Evolutionary conservation across 2,113 vertebrate species (phyloP).

Genomic region (Oryzias javanicus): DNA sequence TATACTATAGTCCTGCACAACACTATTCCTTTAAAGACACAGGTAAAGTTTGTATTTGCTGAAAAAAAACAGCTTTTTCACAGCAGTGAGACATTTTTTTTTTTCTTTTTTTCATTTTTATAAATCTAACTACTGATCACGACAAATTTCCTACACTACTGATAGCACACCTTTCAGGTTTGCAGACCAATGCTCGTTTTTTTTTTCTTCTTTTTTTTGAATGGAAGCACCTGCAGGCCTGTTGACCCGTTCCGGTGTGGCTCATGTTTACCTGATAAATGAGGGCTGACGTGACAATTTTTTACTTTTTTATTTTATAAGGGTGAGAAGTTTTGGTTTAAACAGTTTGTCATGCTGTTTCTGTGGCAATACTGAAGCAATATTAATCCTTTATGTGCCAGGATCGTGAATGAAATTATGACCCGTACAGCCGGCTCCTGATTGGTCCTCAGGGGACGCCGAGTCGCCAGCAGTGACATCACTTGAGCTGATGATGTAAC

Average conservation of each 20-base stretch:
- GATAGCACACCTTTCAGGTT: conserved; percentile 32
- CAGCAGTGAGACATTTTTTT: conserved; percentile 8
- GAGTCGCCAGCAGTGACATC: conserved; percentile 53
- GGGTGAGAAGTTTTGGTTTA: conserved; percentile 61
- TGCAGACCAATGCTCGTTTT: conserved; percentile 1
- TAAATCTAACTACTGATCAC: conserved; percentile 67
- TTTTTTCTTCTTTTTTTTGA: background rate
- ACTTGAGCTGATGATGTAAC: conserved; percentile 65
- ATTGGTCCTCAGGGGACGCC: conserved; percentile 51
- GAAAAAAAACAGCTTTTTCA: conserved; percentile 14
- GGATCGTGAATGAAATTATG: conserved; percentile 55
- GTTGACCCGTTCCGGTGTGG: conserved; percentile 38
- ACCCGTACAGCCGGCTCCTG: conserved; percentile 50
- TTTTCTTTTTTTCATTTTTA: conserved; percentile 7
- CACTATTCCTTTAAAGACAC: conserved; percentile 30
- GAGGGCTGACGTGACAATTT: conserved; percentile 54
- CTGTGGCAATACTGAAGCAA: conserved; percentile 82
- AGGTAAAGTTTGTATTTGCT: conserved; percentile 1
- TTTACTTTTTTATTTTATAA: background rate
- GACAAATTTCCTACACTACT: conserved; percentile 64
- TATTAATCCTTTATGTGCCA: conserved; percentile 70
- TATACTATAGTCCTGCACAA: conserved; percentile 16
- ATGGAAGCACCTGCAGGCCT: background rate
- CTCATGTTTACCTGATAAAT: conserved; percentile 57
- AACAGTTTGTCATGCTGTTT: conserved; percentile 59